Percentiles rank a stretch among this genome's conserved stretches.
Conservation (phyloP, 2,113 vertebrate species). For the Dicerorhinus sumatrensis region DNA sequence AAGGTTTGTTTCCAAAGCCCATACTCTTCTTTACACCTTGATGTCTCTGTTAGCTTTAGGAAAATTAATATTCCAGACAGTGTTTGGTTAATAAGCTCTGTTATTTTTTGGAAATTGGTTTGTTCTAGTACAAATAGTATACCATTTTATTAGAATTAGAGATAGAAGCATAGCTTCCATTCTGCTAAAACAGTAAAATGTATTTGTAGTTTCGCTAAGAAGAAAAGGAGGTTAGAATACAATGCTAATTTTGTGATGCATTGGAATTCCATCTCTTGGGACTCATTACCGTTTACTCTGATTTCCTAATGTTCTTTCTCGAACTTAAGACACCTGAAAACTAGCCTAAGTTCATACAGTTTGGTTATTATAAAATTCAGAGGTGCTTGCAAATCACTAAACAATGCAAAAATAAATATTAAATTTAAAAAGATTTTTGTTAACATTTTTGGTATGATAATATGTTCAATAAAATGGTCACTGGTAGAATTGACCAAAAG, state of each 20-base stretch:
- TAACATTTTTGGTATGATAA: neutral
- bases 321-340: neutral
- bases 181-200: neutral
- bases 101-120: conserved; percentile 6
- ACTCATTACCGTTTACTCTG: neutral
- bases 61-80: neutral
- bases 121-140: neutral
- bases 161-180: neutral
- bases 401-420: neutral
- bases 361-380: neutral
- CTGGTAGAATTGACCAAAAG: conserved; percentile 1
- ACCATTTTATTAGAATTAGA: neutral
- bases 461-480: neutral
- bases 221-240: neutral
- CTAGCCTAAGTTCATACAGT: neutral
- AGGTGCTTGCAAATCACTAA: neutral
- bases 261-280: neutral
- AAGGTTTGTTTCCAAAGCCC: neutral
- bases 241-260: neutral
- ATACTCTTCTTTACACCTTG: neutral
- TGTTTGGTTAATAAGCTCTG: neutral
- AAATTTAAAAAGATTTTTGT: neutral
- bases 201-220: conserved; percentile 37
- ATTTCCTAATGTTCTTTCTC: neutral
- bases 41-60: neutral